Conservation (phyloP, 2,797 vertebrate genomes). For the Hippocampus kuda region DNA sequence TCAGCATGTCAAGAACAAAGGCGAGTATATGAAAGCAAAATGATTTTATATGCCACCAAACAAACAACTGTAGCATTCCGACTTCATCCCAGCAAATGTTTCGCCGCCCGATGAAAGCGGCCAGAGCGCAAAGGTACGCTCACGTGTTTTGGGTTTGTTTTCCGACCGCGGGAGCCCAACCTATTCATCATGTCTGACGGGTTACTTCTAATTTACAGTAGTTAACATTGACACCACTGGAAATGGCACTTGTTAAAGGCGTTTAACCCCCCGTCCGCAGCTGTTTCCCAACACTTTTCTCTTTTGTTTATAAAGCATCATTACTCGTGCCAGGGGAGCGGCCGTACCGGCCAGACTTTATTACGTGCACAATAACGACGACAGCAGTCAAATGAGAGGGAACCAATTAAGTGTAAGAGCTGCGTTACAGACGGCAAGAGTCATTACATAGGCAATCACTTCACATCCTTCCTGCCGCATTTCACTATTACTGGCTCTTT, state of each 20-base stretch:
- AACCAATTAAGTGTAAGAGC: conserved; percentile 48
- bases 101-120: not conserved
- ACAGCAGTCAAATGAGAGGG: conserved; percentile 41
- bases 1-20: too few species aligned
- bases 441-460: conserved; percentile 60
- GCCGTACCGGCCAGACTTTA: conserved; percentile 7
- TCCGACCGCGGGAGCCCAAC: not conserved
- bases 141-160: conserved; percentile 3
- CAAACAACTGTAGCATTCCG: too few species aligned
- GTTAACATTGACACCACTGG: conserved; percentile 7
- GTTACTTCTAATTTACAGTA: conserved; percentile 9
- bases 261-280: not conserved
- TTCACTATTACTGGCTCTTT: conserved; percentile 52
- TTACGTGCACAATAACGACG: conserved; percentile 27
- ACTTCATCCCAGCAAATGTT: too few species aligned
- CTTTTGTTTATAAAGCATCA: conserved; percentile 13
- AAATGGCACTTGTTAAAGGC: conserved; percentile 4
- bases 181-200: not conserved
- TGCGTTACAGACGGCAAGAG: conserved; percentile 54
- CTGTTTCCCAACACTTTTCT: conserved; percentile 13
- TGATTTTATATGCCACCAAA: too few species aligned
- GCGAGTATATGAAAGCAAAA: too few species aligned
- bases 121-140: not conserved
- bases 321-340: conserved; percentile 19
- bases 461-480: conserved; percentile 64